Conservation (phyloP, 2,113 vertebrate species). For the Emydura subglobosa region DNA sequence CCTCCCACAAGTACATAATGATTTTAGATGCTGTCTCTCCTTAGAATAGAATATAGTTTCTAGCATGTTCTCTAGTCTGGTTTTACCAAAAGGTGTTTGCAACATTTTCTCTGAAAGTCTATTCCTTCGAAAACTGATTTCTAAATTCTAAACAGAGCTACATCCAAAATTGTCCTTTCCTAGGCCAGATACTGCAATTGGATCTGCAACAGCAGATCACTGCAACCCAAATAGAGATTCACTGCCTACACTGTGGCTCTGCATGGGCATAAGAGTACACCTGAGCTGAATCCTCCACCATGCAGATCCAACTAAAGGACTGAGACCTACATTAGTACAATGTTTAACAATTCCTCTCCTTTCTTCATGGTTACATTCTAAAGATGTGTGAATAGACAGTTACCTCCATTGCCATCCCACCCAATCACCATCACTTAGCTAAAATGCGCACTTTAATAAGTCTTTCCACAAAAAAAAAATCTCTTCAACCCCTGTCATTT, state of each 20-base stretch:
- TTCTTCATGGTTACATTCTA: background rate
- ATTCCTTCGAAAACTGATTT: background rate
- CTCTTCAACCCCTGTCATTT: background rate
- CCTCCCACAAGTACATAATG: background rate
- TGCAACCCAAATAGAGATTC: background rate
- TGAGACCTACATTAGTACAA: background rate
- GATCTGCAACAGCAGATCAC: background rate
- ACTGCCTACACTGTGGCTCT: background rate
- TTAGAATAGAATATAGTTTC: background rate
- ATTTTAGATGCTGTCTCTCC: fast-evolving
- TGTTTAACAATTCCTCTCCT: background rate
- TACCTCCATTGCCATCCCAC: background rate
- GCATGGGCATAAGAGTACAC: background rate
- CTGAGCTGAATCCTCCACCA: background rate
- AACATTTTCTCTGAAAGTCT: background rate
- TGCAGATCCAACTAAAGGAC: background rate
- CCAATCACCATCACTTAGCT: fast-evolving
- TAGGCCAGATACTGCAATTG: background rate
- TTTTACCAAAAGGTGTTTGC: background rate
- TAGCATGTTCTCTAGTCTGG: background rate
- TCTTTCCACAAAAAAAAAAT: background rate
- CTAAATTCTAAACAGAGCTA: background rate
- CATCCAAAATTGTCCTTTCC: background rate
- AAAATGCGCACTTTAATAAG: background rate
- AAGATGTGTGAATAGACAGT: background rate